Conservation (phyloP, 2,888 invertebrate species). For the Deilephila elpenor region DNA sequence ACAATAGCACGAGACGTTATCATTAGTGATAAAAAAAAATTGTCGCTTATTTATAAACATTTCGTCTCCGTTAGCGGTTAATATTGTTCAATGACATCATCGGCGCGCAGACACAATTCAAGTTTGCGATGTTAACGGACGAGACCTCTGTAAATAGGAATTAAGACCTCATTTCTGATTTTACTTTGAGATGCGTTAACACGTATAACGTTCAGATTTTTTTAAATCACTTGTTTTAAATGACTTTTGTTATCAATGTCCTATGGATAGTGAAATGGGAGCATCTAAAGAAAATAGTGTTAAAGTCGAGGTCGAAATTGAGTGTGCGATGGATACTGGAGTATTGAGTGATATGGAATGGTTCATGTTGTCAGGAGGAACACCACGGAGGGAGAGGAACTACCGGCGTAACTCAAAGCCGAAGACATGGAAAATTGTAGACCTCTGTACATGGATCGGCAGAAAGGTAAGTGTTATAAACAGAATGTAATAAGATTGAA, state of each 20-base stretch:
- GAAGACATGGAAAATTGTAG: constrained; percentile 69
- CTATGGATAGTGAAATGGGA: constrained; percentile 43
- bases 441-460: constrained; percentile 77
- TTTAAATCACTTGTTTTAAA: not conserved
- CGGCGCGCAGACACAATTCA: constrained; percentile 35
- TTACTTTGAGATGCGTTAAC: constrained; percentile 36
- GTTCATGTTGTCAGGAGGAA: constrained; percentile 75
- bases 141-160: constrained; percentile 30
- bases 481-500: not conserved
- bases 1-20: constrained; percentile 47
- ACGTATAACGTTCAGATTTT: not conserved
- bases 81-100: constrained; percentile 58
- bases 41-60: constrained; percentile 44
- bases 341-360: constrained; percentile 69
- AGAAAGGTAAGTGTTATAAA: constrained; percentile 63
- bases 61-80: constrained; percentile 48
- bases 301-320: constrained; percentile 69
- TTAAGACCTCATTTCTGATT: constrained; percentile 42
- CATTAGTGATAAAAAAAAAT: constrained; percentile 56
- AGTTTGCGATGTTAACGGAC: constrained; percentile 38
- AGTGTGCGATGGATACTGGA: constrained; percentile 62
- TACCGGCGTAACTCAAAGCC: constrained; percentile 60
- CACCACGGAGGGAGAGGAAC: constrained; percentile 65
- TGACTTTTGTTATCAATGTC: not conserved
- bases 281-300: constrained; percentile 50